Base-by-base conservation (phyloP, 2,113 vertebrate genomes). In the Scytalopus superciliaris region DNA sequence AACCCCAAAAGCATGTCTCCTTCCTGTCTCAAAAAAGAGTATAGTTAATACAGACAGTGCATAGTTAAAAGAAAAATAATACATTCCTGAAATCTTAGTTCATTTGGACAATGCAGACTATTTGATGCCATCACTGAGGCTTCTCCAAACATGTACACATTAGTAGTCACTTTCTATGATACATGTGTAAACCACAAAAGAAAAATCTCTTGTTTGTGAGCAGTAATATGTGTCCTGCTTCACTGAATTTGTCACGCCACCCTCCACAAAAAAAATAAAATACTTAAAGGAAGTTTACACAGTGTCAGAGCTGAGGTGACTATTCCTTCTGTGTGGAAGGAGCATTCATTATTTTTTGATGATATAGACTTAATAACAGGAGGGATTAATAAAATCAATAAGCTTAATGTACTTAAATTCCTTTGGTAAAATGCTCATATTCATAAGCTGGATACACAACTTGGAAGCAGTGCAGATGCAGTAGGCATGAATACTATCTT, bases 401-500 rank as follows among this genome's bases (percentile, higher is more conserved):
- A 83, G 42, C 94, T 96, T 76, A 87, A 72, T 24, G 8, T 96
- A 96, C 90, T 96, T 94, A 90, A 95, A 97, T 91, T 98, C 79
- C 40, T 92, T 72, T 79, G 77, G 84, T 93, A 96, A 96, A 98
- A 96, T 75, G 64, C 60, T 90, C 64, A 87, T 93, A 94, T 96
- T 78, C 22, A 95, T 96, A 96, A 97, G 93, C 89, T 91, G 76
- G 35, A 92, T 94, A 73, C 84, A 93, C 91, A 98, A 98, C 93
- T 98, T 90, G 74, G 85, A 97, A 98, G 96, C 80, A 94, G 75
- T 91, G 82, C 89, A 93, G 96, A 98, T 77, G 94, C 96, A 97
- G 93, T 93, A 95, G 94, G 95, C 97, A 97, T 69, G 97, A 98
- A 98, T 97, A 97, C 97, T 98, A 97, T 98, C 98, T 98, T 98